Evolutionary conservation across 2,797 vertebrate species (phyloP).

Genomic region (Chlorospingus semifuscus): DNA sequence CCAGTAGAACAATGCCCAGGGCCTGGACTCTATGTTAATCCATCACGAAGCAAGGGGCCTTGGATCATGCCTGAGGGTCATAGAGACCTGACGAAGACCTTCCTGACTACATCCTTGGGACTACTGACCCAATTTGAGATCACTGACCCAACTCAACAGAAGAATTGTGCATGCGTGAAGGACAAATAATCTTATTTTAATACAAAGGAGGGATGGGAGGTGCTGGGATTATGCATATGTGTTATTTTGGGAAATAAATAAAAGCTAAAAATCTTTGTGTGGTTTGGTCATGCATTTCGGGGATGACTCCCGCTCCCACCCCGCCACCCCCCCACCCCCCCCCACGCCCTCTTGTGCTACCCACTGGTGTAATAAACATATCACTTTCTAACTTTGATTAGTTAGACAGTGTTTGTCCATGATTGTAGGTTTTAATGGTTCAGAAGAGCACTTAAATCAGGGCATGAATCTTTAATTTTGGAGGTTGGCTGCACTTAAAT

Average conservation of each 20-base stretch:
- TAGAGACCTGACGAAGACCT: not conserved
- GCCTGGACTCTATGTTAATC: not conserved
- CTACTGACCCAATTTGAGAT: not conserved
- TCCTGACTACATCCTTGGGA: not conserved
- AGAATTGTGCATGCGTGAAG: not conserved
- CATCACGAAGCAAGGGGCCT: not conserved
- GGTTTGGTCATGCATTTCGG: rapidly evolving
- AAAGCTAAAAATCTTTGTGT: not conserved
- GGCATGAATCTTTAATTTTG: not conserved
- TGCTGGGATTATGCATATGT: not conserved
- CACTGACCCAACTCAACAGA: not conserved
- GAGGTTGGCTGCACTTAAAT: not conserved
- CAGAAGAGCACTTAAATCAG: not conserved
- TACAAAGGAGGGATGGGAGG: not conserved
- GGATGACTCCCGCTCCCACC: not conserved
- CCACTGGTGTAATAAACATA: not conserved
- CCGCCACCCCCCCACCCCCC: no score
- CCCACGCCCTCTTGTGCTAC: no score
- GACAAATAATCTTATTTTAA: not conserved
- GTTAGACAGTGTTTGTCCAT: not conserved
- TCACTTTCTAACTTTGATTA: not conserved
- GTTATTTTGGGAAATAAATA: not conserved
- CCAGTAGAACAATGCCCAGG: not conserved
- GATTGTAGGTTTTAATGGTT: not conserved
- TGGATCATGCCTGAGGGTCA: not conserved